phyloP scores from a whole-genome alignment of 2,888 invertebrate genomes.

The Eilema griseolum region DNA sequence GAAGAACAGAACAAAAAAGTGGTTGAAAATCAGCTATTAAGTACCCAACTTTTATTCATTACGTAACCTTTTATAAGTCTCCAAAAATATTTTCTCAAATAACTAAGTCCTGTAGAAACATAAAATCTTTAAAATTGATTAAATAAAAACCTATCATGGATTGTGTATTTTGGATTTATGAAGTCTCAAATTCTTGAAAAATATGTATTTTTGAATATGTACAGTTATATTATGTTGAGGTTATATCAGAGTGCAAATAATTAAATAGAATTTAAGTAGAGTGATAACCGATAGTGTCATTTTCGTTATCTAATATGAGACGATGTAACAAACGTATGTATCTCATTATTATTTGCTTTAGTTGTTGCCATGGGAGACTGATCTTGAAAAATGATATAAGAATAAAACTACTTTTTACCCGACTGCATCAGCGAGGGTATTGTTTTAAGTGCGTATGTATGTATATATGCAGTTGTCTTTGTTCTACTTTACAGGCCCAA shows the following conservation, averaged over 20 bases:
- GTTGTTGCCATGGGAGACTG: background rate
- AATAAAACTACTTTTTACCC: no score
- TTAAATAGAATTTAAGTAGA: background rate
- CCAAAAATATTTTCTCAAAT: background rate
- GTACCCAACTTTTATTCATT: no score
- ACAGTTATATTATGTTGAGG: background rate
- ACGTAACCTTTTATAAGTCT: no score
- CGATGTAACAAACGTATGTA: background rate
- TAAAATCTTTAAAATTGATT: background rate
- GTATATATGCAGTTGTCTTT: no score
- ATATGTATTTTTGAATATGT: background rate
- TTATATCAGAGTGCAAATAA: background rate
- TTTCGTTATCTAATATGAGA: constrained; percentile 1
- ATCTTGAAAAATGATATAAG: background rate
- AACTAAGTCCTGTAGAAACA: background rate
- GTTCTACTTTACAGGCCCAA: no score
- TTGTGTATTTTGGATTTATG: background rate
- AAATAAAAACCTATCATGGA: background rate
- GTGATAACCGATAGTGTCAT: constrained; percentile 1
- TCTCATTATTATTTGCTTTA: background rate
- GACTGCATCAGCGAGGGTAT: no score
- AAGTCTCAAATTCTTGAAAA: background rate
- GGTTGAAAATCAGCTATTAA: no score
- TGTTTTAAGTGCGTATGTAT: no score
- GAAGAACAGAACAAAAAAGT: no score